A percentile compares a stretch with the other conserved stretches of the same genome.
Evolutionary conservation across 1,140 invertebrate species (phyloP).

Genomic region (Atta colombica): DNA sequence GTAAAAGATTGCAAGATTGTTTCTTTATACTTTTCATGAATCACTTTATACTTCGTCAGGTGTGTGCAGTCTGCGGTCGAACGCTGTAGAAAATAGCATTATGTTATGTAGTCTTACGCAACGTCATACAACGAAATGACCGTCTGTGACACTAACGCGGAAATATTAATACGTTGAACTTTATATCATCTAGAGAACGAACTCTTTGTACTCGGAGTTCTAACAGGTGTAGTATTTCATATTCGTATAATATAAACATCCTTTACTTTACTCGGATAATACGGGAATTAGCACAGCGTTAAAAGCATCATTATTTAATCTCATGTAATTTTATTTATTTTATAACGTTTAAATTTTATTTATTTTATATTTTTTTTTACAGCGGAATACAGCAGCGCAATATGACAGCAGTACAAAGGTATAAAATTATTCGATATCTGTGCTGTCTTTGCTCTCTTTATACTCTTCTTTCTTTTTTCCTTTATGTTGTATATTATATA

Average conservation of each 20-base stretch:
- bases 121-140: background rate
- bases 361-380: constrained; percentile 13
- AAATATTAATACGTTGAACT: constrained; percentile 21
- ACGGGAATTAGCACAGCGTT: background rate
- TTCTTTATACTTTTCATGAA: background rate
- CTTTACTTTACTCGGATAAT: background rate
- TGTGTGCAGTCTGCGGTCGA: background rate
- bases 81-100: background rate
- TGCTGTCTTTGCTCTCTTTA: background rate
- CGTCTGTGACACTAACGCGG: background rate
- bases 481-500: background rate
- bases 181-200: background rate
- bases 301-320: constrained; percentile 2
- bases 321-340: constrained; percentile 37
- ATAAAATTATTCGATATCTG: constrained; percentile 22
- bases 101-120: constrained; percentile 24
- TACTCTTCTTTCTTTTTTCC: background rate
- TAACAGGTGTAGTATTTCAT: background rate
- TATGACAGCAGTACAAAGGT: background rate
- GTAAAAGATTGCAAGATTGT: constrained; percentile 48
- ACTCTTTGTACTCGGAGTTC: background rate
- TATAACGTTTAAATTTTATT: constrained; percentile 31
- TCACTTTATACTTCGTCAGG: no score
- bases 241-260: background rate
- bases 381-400: background rate